Conservation (phyloP, 2,797 vertebrate genomes). For the Pipistrellus pipistrellus region DNA sequence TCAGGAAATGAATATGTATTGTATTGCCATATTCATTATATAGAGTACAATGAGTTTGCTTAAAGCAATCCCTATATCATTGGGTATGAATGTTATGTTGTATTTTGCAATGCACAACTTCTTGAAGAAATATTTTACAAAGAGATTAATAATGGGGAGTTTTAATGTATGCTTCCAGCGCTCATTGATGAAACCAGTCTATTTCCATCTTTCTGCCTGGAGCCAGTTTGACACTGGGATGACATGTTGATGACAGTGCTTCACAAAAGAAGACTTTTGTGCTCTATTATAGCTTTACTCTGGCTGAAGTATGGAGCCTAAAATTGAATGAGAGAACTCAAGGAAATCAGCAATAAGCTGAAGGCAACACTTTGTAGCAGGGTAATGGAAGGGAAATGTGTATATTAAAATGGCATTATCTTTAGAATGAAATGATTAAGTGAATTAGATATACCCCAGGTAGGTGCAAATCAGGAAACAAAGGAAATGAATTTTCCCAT, state of each 20-base stretch:
- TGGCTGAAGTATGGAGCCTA: neutral
- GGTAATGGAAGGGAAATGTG: neutral
- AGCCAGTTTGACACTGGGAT: constrained; percentile 44
- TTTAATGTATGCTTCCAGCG: neutral
- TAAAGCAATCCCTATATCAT: constrained; percentile 52
- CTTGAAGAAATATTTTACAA: constrained; percentile 64
- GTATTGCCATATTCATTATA: constrained; percentile 64
- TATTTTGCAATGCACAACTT: constrained; percentile 60
- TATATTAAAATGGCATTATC: neutral
- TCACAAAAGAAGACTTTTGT: constrained; percentile 29
- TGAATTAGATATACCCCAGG: neutral
- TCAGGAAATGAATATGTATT: constrained; percentile 75
- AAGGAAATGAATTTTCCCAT: neutral
- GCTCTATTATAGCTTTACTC: neutral
- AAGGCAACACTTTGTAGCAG: neutral
- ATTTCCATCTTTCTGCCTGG: constrained; percentile 30
- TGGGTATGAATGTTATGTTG: constrained; percentile 33
- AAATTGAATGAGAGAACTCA: neutral
- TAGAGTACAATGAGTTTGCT: constrained; percentile 63
- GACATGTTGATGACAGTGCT: neutral
- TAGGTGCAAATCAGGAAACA: neutral
- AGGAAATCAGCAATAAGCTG: neutral
- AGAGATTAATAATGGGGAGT: constrained; percentile 48
- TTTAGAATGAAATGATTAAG: constrained; percentile 43
- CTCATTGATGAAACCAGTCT: neutral